Percentiles rank a stretch among this genome's conserved stretches.
These are phyloP conservation scores for Accipiter virgatus DNA, from an alignment of 2,113 vertebrate species.

Conservation along the genomic window DNA sequence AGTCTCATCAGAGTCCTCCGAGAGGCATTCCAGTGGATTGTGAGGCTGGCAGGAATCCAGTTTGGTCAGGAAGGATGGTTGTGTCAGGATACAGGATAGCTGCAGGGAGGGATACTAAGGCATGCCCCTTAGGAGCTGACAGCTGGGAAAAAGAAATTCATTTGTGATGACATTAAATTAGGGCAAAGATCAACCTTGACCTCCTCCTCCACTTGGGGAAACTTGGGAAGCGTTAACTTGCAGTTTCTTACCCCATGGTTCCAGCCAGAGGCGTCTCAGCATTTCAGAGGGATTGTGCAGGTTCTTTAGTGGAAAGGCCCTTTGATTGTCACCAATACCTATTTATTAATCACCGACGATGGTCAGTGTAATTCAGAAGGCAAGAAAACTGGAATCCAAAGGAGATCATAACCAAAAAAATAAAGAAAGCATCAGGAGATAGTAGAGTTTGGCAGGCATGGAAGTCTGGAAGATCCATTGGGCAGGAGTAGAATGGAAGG, in stretches of 20 bases:
- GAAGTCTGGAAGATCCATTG: not conserved
- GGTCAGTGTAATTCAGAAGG: not conserved
- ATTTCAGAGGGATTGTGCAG: not conserved
- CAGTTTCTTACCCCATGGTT: not conserved
- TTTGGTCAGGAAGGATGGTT: not conserved
- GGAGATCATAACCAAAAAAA: not conserved
- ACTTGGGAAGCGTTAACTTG: not conserved
- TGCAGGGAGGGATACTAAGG: not conserved
- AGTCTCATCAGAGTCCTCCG: not conserved
- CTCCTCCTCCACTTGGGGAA: not conserved
- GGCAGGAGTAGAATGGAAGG: not conserved
- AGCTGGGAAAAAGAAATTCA: not conserved
- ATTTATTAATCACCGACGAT: not conserved
- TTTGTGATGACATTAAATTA: not conserved
- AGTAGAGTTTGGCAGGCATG: rapidly evolving
- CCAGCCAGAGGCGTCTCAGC: not conserved
- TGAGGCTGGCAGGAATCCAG: not conserved
- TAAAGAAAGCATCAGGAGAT: not conserved
- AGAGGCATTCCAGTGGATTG: not conserved
- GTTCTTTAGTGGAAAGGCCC: not conserved
- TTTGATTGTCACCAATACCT: not conserved
- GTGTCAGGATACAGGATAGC: not conserved
- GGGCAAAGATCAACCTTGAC: not conserved
- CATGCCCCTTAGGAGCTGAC: not conserved
- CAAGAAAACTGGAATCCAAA: not conserved